Percentiles rank a stretch among this genome's conserved stretches.
Conservation (phyloP, 2,888 invertebrate genomes). For the Melinaea menophilus region DNA sequence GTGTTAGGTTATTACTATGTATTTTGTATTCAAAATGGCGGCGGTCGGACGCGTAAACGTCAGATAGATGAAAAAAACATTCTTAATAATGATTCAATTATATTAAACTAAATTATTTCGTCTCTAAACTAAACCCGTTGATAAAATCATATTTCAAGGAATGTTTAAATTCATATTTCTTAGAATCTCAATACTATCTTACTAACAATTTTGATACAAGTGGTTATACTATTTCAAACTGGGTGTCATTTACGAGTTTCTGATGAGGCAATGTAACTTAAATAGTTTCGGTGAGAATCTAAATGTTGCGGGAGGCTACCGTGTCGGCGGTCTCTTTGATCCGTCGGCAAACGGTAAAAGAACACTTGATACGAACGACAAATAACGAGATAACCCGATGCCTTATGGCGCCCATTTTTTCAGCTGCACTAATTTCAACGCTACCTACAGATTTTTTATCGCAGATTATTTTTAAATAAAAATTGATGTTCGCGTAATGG, state of each 20-base stretch:
- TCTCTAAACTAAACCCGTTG: constrained; percentile 11
- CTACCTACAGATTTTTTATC: constrained; percentile 39
- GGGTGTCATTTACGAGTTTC: constrained; percentile 40
- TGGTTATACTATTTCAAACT: constrained; percentile 25
- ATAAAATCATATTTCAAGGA: constrained; percentile 20
- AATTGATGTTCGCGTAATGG: constrained; percentile 20
- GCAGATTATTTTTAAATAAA: constrained; percentile 22
- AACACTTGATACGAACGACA: constrained; percentile 68
- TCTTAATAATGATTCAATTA: neutral
- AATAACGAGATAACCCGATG: constrained; percentile 69
- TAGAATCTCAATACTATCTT: constrained; percentile 45
- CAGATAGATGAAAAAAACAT: constrained; percentile 25
- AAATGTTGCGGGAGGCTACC: constrained; percentile 57
- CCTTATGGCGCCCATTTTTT: constrained; percentile 60
- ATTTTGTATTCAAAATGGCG: constrained; percentile 47
- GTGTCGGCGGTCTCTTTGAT: constrained; percentile 62
- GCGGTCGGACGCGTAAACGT: constrained; percentile 26
- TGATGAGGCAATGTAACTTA: constrained; percentile 57
- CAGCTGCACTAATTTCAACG: constrained; percentile 49
- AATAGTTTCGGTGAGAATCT: constrained; percentile 52
- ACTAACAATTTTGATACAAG: constrained; percentile 39
- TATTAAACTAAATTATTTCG: neutral
- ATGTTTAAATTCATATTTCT: constrained; percentile 37
- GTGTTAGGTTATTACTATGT: constrained; percentile 28
- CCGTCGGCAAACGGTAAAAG: constrained; percentile 50